Base-by-base conservation (phyloP, 2,888 invertebrate species). In the Cremastinae sp. region DNA sequence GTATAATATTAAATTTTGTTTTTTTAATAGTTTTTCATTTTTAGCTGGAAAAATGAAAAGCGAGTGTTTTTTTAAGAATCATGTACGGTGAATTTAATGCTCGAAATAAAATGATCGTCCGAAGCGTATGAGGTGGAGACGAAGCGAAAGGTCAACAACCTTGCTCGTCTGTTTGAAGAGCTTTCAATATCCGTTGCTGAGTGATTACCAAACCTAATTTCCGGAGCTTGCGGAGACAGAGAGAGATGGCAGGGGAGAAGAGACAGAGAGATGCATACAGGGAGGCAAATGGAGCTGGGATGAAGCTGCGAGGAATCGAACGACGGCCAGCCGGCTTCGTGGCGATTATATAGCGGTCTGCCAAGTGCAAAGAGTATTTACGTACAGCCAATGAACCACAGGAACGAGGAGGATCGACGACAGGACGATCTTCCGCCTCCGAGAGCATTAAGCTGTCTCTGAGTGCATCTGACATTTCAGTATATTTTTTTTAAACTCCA, bases 181-280 rank as follows among this genome's bases (percentile, higher is more conserved):
- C 80, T 79, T 83, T 84, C 80, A 85, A 87, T 87, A 86, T 87
- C 86, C 86, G 86, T 47, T 34, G 34, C 59, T 71, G 75, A 81
- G 82, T 82, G 85, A 87, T 86, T 87, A 82, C 82, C 83, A 83
- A 86, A 86, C 84, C 82, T 81, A 87, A 87, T 88, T 86, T 88
- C 86, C 85, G 84, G 83, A 12, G 64, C 28, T 38, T 20, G 10
- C 16, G 14, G 64, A 38, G 12, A 51, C n/a, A 62, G 36, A 20
- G 36, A 20, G 20, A 20, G 47, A 45, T 34, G 12, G 51, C 38
- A 28, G 28, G 61, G 14, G 36, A 36, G 54, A n/a, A 54, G 54
- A 36, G 36, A 36, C 5, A 51, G 51, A n/a, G 22, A 51, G 49
- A 36, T 14, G 70, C 47, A 28, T 10, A n/a, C 1, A 61, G 20